Percentiles rank a stretch among this genome's conserved stretches.
Conservation (phyloP, 2,888 invertebrate species). For the Corythucha ciliata region DNA sequence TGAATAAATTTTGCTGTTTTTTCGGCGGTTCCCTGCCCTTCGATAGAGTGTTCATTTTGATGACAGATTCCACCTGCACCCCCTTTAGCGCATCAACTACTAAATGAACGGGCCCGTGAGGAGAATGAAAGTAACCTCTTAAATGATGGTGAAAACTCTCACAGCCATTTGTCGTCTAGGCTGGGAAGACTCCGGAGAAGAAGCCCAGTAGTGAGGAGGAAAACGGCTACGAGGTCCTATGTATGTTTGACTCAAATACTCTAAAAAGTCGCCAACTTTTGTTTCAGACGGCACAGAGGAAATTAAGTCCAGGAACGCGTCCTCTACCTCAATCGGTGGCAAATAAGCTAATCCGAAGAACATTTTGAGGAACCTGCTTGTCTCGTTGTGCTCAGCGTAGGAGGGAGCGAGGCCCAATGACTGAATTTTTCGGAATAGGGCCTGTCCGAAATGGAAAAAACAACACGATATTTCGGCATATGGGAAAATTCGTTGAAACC, state of each 20-base stretch:
- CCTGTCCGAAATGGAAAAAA: constrained; percentile 4
- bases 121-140: too few species aligned
- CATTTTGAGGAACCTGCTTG: background rate
- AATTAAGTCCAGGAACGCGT: background rate
- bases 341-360: constrained; percentile 1
- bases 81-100: too few species aligned
- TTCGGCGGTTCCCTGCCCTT: too few species aligned
- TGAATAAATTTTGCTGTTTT: too few species aligned
- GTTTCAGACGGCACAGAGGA: background rate
- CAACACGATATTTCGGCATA: too few species aligned
- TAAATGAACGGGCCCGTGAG: too few species aligned
- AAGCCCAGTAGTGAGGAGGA: background rate
- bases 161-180: constrained; percentile 4
- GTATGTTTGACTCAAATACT: constrained; percentile 1
- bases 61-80: too few species aligned
- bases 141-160: too few species aligned
- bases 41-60: too few species aligned
- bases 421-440: constrained; percentile 4
- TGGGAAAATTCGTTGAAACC: too few species aligned
- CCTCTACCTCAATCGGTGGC: constrained; percentile 1
- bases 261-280: background rate
- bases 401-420: background rate
- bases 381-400: constrained; percentile 4
- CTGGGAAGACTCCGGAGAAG: constrained; percentile 1
- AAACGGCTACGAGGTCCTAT: constrained; percentile 3